Conservation (phyloP, 2,797 vertebrate species). For the Spheniscus humboldti region DNA sequence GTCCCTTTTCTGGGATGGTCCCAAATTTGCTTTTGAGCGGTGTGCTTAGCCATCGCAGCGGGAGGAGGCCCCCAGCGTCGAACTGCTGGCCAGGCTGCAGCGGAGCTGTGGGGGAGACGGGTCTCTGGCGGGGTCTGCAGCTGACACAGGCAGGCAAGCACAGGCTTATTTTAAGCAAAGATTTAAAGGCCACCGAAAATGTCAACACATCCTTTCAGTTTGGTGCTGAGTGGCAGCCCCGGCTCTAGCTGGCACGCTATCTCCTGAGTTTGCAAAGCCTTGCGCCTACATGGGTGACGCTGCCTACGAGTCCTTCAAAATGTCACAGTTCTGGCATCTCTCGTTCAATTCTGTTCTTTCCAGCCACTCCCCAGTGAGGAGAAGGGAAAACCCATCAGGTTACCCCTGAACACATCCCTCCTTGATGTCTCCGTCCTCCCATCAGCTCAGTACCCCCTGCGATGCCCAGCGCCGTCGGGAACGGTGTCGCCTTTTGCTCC, state of each 20-base stretch:
- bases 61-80: neutral
- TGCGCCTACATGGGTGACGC: rapidly evolving
- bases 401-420: neutral
- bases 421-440: neutral
- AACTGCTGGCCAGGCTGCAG: neutral
- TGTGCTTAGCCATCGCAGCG: rapidly evolving
- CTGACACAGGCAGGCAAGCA: neutral
- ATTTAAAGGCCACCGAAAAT: neutral
- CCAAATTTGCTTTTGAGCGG: neutral
- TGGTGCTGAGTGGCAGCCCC: neutral
- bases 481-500: neutral
- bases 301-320: neutral
- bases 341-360: neutral
- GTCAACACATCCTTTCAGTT: rapidly evolving
- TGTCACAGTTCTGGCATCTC: neutral
- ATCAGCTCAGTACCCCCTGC: neutral
- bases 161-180: neutral
- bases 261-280: neutral
- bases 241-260: rapidly evolving
- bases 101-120: rapidly evolving
- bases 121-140: neutral
- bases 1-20: neutral
- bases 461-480: rapidly evolving
- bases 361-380: neutral
- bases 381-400: neutral